Evolutionary conservation across 2,888 invertebrate species (phyloP), one percentile per base, ranked within the genome.

Genomic region (Caenorhabditis afra): DNA sequence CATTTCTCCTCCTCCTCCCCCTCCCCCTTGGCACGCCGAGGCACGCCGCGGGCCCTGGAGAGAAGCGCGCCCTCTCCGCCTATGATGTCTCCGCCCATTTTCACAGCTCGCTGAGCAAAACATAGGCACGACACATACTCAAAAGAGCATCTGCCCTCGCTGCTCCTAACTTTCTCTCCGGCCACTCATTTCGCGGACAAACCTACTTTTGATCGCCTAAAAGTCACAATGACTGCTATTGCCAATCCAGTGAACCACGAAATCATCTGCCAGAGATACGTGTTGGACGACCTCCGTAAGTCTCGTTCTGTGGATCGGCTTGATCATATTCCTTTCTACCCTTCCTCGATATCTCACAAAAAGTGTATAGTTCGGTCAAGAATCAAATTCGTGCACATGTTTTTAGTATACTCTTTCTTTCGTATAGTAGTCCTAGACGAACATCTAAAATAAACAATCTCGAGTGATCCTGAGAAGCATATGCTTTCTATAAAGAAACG

Each of bases 261-360:
- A 29, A 82, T 83, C 57, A 81, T 83, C 52, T 88, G 88, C 53
- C 83, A 87, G 35, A 79, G 88, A 76, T 88, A 88, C 64, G 83
- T 88, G 7, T 77, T 88, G 20, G 81, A 83, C 65, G 88, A 88
- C 50, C 66, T 78, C 23, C 85, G 88, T 88, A 66, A 82, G 86
- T 84, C n/a, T 12, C 11, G 4, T 11, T 11, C 41, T 53, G 23
- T 44, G 29, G 29, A 3, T 5, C 29, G 29, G 3, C 7, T 7
- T 29, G 29, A 29, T 29, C 29, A 29, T n/a, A n/a, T n/a, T n/a
- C 3, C 29, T 29, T 29, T 29, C 29, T 29, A 29, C 4, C 29
- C 3, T 5, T 29, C 4, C 7, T 3, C 3, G 29, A 29, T 29
- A 29, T 5, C 4, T 29, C 7, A 5, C 29, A 29, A 29, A 29